Percentiles rank a stretch among this genome's conserved stretches.
phyloP scores from a whole-genome alignment of 2,797 vertebrate species.

The Alca torda region DNA sequence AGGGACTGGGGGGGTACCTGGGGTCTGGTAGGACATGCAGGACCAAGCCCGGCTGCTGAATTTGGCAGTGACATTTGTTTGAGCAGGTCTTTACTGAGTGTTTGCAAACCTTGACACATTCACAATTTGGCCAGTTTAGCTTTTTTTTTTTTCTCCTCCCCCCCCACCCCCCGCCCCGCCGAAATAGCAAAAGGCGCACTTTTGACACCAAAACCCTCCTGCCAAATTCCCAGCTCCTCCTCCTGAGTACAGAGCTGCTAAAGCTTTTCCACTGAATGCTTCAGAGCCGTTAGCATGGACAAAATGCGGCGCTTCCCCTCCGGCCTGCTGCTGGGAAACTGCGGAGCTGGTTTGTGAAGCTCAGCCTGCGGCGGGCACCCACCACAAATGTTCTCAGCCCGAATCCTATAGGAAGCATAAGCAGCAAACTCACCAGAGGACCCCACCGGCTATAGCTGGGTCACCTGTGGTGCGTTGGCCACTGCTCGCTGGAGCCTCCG shows the following conservation, averaged over 20 bases:
- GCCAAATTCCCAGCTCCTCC: not conserved
- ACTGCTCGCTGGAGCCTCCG: accelerated
- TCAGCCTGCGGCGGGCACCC: not conserved
- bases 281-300: not conserved
- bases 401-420: not conserved
- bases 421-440: not conserved
- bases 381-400: not conserved
- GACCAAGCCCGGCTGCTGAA: not conserved
- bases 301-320: not conserved
- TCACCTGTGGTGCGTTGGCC: not conserved
- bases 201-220: not conserved
- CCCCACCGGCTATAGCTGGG: not conserved
- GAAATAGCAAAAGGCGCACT: not conserved
- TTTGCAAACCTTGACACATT: not conserved
- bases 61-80: not conserved
- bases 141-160: accelerated
- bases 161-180: too few relatives aligned
- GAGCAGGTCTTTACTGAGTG: not conserved
- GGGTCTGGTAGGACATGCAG: not conserved
- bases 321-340: not conserved
- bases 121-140: not conserved
- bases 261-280: not conserved
- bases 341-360: not conserved
- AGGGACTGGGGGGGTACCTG: too few relatives aligned
- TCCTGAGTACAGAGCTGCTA: not conserved